Evolutionary conservation across 1,140 invertebrate species (phyloP), one percentile per base, ranked within the genome.

Genomic region (Hydropsyche tenuis): DNA sequence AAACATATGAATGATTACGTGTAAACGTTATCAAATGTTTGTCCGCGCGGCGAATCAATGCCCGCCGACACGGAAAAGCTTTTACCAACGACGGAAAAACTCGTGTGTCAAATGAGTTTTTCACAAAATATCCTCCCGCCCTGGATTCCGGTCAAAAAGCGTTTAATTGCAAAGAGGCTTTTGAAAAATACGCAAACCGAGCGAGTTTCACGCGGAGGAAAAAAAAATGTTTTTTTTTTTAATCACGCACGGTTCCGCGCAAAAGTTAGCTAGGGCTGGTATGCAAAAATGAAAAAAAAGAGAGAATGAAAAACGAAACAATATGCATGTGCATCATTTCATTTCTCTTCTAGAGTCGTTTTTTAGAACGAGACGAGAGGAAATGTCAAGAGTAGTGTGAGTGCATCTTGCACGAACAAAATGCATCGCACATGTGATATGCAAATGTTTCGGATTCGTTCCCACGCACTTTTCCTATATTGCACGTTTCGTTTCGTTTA

Each of bases 361-460:
- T 18, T 53, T 7, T 48, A 48, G 46, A 18, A 18, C 16, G 45
- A 16, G 16, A 53, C 20, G 48, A 53, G 48, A 53, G 48, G 48
- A 53, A 53, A 18, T 53, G 48, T 53, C 45, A 46, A n/a, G n/a
- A n/a, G n/a, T n/a, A n/a, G n/a, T n/a, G n/a, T 37, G 48, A 18
- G 48, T 53, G 48, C 56, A 60, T 23, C 56, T 60, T 60, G 56
- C 56, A 60, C 18, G 22, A 18, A 20, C 56, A 60, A 60, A 60
- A 60, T 60, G 56, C 51, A 53, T 20, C 51, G 20, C 22, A 56
- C 56, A 60, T 60, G 23, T 60, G 56, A 12, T n/a, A 27, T 60
- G 56, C 56, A 60, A 23, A 60, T 60, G 56, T 60, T 53, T 60
- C 22, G 18, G 2, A 22, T 25, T 1, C 9, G 9, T 60, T 60